Base-by-base conservation (phyloP, 2,113 vertebrate species). In the Vulpes lagopus region DNA sequence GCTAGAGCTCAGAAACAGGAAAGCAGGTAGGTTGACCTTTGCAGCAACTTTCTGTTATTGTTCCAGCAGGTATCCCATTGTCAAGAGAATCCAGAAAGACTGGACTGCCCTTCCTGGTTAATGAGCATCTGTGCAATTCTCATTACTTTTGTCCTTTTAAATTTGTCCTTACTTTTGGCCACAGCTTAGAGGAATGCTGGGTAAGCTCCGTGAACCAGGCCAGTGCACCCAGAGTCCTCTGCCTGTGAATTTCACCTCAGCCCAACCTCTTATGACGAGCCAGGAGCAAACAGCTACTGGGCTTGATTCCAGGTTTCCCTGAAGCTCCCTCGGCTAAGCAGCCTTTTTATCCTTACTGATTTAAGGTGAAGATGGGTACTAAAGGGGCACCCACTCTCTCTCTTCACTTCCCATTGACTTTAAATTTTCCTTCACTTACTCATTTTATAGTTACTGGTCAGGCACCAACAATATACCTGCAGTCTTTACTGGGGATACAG, bases 231-330 rank as follows among this genome's bases (percentile, higher is more conserved):
- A 0, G 81, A 11, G 10, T 32, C 67, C 30, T 57, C 53, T 80
- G 43, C 25, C 65, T 65, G 64, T 5, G 76, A 64, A 5, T 59
- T 23, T 59, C 16, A 71, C 8, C 11, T 53, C 9, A 10, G 8
- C 53, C 11, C 32, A 17, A 3, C 25, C 53, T 71, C 20, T 69
- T 27, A 1, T 14, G 43, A 27, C 69, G 6, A 57, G 73, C 43
- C 19, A 6, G 12, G 38, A 71, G 59, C 51, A 35, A 35, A 59
- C 0, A 43, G 19, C 22, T 43, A 12, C 1, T 1, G 22, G 14
- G 23, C 38, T 55, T 0, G 1, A 55, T 4, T 51, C 23, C 11
- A 16, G 7, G 5, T 49, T 71, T 74, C 53, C 51, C 53, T 1
- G 27, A 25, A 10, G 19, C 15, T n/a, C 22, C 30, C 19, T 69